These are phyloP conservation scores for Narcine bancroftii DNA, from an alignment of 2,113 vertebrate species.

Conservation along the genomic window DNA sequence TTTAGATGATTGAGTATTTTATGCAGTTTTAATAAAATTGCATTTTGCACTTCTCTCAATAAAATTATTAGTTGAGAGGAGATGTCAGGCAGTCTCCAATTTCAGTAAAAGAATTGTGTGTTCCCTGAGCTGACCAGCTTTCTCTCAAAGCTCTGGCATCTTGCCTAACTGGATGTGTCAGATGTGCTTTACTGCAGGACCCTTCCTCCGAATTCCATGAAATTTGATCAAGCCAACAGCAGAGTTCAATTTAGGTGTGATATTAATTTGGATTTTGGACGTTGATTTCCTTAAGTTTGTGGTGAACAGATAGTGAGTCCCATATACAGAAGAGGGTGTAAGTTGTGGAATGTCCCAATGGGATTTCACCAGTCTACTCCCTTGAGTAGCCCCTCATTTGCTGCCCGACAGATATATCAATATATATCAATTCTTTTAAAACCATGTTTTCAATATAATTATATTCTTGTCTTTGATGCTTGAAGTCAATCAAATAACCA, in stretches of 20 bases:
- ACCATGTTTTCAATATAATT: background rate
- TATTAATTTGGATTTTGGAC: background rate
- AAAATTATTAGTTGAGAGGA: background rate
- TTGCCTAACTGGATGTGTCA: background rate
- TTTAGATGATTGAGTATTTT: background rate
- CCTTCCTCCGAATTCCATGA: too few relatives aligned
- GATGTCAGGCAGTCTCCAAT: background rate
- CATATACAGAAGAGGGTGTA: background rate
- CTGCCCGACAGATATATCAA: background rate
- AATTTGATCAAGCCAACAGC: background rate
- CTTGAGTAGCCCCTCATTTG: background rate
- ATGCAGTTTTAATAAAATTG: background rate
- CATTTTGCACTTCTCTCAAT: background rate
- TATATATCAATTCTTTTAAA: background rate
- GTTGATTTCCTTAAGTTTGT: background rate
- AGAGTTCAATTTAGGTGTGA: background rate
- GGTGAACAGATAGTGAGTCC: background rate
- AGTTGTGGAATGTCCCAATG: background rate
- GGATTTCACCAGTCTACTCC: background rate
- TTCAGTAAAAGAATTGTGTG: background rate
- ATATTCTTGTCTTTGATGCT: background rate
- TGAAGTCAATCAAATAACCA: background rate
- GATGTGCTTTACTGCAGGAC: background rate
- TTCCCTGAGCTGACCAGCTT: background rate
- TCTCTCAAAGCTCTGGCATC: background rate